Conservation (phyloP, 2,797 vertebrate species). For the Botia almorhae region DNA sequence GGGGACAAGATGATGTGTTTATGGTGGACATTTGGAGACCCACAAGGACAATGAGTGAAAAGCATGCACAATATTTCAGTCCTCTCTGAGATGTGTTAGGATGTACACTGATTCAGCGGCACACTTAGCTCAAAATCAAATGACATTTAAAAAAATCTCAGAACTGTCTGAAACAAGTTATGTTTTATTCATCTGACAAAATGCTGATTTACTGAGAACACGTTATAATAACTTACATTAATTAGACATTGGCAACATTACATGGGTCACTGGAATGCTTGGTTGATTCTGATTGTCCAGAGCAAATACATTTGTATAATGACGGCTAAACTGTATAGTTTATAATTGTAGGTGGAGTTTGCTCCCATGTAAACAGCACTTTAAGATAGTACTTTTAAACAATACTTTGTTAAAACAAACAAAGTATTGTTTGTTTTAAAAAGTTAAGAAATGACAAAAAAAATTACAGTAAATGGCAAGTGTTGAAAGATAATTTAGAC, state of each 20-base stretch:
- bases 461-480: no score
- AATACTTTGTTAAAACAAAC: no score
- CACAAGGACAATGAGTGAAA: conserved; percentile 24
- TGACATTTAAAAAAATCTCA: neutral
- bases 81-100: neutral
- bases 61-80: neutral
- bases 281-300: neutral
- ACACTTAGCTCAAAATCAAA: neutral
- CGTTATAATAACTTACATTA: neutral
- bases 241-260: neutral
- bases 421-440: no score
- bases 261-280: neutral
- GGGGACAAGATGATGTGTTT: conserved; percentile 44
- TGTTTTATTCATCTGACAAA: neutral
- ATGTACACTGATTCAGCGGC: conserved; percentile 19
- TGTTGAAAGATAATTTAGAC: no score
- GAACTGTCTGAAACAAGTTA: neutral
- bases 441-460: no score
- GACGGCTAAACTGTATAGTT: no score
- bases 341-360: no score
- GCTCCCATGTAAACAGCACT: no score
- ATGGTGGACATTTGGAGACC: conserved; percentile 41
- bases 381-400: no score
- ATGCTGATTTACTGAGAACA: neutral
- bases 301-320: neutral